Evolutionary conservation across 2,797 vertebrate species (phyloP).

Genomic region (Dipus sagitta): DNA sequence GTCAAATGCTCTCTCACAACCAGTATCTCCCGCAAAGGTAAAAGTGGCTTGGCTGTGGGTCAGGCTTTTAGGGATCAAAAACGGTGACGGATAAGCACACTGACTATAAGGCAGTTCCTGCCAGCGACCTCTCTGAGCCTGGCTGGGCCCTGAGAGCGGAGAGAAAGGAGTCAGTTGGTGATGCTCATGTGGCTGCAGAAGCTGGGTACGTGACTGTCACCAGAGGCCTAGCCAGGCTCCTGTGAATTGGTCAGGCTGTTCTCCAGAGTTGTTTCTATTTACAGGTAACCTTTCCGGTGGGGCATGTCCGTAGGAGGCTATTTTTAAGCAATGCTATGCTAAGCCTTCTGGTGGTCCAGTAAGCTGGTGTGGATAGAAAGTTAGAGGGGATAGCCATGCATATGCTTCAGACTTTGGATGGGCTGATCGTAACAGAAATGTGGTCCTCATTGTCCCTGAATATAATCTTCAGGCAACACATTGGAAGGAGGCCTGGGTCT

Average conservation of each 20-base stretch:
- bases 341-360: neutral
- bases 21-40: neutral
- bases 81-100: neutral
- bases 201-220: constrained; percentile 45
- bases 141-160: neutral
- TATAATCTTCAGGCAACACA: neutral
- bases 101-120: neutral
- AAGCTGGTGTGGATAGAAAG: neutral
- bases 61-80: neutral
- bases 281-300: constrained; percentile 73
- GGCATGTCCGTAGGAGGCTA: constrained; percentile 71
- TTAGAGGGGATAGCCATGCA: neutral
- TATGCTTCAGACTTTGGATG: constrained; percentile 18
- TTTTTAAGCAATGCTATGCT: constrained; percentile 80
- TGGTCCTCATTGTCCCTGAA: neutral
- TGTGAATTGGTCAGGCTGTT: constrained; percentile 54
- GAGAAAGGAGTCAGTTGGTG: neutral
- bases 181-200: neutral
- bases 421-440: neutral
- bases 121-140: neutral
- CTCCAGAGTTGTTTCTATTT: constrained; percentile 79
- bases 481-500: neutral
- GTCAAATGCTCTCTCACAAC: neutral
- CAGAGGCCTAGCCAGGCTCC: neutral
- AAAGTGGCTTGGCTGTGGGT: neutral